Evolutionary conservation across 2,113 vertebrate species (phyloP).

Genomic region (Laticauda colubrina): DNA sequence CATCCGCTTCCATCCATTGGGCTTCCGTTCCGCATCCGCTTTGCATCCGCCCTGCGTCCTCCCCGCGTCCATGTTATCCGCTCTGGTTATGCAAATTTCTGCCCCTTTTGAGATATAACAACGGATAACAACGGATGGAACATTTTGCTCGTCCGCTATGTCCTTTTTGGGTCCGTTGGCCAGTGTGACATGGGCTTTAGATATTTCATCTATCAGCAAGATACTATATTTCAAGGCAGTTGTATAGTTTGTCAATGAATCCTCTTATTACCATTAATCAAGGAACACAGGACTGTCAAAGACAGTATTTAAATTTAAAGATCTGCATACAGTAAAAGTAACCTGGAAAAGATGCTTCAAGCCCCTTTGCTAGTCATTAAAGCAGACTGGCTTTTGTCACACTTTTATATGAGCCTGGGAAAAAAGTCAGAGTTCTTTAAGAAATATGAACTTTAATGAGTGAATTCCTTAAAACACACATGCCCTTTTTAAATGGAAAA

Average conservation of each 20-base stretch:
- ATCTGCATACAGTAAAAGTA: not conserved
- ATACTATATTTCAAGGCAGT: not conserved
- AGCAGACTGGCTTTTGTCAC: not conserved
- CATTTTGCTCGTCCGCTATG: too few relatives aligned
- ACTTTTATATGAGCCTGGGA: not conserved
- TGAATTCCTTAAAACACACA: not conserved
- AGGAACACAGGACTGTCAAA: not conserved
- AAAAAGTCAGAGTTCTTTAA: not conserved
- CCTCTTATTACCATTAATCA: not conserved
- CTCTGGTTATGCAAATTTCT: too few relatives aligned
- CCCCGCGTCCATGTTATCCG: too few relatives aligned
- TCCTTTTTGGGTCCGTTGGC: too few relatives aligned
- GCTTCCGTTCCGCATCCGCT: too few relatives aligned
- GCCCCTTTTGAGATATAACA: too few relatives aligned
- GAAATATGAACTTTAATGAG: not conserved
- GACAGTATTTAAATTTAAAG: not conserved
- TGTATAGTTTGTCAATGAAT: not conserved
- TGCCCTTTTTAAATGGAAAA: not conserved
- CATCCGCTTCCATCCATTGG: too few relatives aligned
- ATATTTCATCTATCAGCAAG: not conserved
- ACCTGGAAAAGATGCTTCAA: not conserved
- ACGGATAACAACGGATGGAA: too few relatives aligned
- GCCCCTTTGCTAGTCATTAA: not conserved
- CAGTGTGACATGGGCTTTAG: too few relatives aligned
- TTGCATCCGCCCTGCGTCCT: too few relatives aligned